These are phyloP conservation scores for Polypterus senegalus DNA, from an alignment of 2,113 vertebrate genomes.

Conservation along the genomic window DNA sequence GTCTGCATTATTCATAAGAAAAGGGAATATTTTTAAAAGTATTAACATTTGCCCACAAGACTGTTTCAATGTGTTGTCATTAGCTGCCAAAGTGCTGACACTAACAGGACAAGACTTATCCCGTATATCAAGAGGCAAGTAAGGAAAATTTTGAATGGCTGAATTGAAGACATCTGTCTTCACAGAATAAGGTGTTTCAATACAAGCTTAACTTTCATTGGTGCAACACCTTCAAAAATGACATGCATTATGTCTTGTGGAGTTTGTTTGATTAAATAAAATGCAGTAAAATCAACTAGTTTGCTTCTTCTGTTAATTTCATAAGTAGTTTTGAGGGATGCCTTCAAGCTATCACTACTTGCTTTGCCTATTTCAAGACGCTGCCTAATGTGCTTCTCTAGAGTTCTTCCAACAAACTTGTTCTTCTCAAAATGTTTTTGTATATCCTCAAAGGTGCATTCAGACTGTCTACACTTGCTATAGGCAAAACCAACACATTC, in stretches of 20 bases:
- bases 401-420: conserved; percentile 15
- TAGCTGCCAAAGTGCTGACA: conserved; percentile 13
- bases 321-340: conserved; percentile 16
- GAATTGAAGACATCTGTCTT: conserved; percentile 16
- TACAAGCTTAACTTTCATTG: background rate
- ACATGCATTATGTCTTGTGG: conserved; percentile 16
- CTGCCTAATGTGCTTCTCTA: conserved; percentile 12
- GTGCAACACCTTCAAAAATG: background rate
- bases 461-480: conserved; percentile 16
- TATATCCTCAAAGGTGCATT: conserved; percentile 15
- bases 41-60: conserved; percentile 18
- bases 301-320: conserved; percentile 18
- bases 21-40: conserved; percentile 15
- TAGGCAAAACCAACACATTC: conserved; percentile 17
- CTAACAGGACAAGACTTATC: conserved; percentile 11
- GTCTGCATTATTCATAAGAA: conserved; percentile 12
- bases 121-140: conserved; percentile 15
- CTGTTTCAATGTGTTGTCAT: conserved; percentile 19
- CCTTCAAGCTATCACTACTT: conserved; percentile 8
- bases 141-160: conserved; percentile 14
- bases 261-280: conserved; percentile 16
- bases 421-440: conserved; percentile 15
- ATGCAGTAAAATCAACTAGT: conserved; percentile 15
- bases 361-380: conserved; percentile 14
- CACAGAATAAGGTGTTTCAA: conserved; percentile 7